Evolutionary conservation across 2,113 vertebrate species (phyloP).

Genomic region (Zootoca vivipara): DNA sequence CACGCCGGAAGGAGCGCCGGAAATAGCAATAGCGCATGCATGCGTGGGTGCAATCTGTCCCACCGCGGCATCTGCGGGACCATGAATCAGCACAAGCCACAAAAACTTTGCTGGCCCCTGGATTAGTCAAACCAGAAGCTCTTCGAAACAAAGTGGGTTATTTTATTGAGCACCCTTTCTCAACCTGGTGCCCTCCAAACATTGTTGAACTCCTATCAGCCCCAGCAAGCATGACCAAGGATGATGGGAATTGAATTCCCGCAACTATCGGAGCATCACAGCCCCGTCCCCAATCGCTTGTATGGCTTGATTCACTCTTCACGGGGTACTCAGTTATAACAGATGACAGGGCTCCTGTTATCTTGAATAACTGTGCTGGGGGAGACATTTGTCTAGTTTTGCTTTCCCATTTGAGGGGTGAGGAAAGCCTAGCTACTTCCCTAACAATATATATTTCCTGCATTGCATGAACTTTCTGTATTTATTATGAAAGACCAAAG

Average conservation of each 20-base stretch:
- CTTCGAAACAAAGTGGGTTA: no score
- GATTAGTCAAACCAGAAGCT: no score
- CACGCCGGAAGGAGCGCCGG: no score
- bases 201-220: no score
- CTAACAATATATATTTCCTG: neutral
- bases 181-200: no score
- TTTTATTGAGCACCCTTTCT: no score
- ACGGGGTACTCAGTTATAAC: neutral
- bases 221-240: no score
- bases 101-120: no score
- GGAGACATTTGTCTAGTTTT: neutral
- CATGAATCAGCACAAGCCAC: no score
- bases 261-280: neutral
- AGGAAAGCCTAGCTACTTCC: neutral
- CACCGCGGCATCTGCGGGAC: no score
- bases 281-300: neutral
- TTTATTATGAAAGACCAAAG: neutral
- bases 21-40: no score
- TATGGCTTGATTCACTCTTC: neutral
- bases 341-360: neutral
- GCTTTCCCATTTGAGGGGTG: neutral
- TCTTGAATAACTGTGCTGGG: neutral
- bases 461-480: neutral
- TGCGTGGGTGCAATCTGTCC: no score
- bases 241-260: neutral